Conservation (phyloP, 2,888 invertebrate species). For the Protophormia terraenovae region DNA sequence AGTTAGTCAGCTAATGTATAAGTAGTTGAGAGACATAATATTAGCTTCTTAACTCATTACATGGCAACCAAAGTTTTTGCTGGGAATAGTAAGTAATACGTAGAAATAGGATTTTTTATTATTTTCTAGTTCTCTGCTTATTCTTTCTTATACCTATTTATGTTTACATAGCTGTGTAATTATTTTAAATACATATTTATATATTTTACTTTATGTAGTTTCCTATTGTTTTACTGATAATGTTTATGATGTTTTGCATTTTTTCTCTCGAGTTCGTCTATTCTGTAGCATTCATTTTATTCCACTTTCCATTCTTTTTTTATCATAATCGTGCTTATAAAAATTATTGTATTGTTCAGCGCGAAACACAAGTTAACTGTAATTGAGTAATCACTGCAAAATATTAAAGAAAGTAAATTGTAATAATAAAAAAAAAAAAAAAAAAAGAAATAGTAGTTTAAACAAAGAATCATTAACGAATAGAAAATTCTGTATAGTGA, state of each 20-base stretch:
- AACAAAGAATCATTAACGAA: neutral
- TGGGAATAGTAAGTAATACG: too few species aligned
- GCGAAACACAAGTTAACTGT: conserved; percentile 60
- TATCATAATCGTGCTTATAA: conserved; percentile 44
- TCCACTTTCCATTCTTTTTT: conserved; percentile 14
- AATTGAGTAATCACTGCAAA: conserved; percentile 62
- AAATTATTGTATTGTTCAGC: conserved; percentile 54
- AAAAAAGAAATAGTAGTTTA: neutral
- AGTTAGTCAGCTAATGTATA: too few species aligned
- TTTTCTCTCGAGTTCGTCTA: neutral
- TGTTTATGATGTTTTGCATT: conserved; percentile 54
- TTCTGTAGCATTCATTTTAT: neutral
- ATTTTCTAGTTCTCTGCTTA: too few species aligned
- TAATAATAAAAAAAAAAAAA: neutral
- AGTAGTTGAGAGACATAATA: too few species aligned
- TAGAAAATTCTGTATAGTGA: neutral
- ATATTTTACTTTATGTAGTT: conserved; percentile 25
- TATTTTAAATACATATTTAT: conserved; percentile 44
- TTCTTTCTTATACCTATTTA: neutral
- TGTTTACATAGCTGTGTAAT: neutral
- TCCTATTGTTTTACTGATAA: conserved; percentile 57
- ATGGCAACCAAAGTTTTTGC: too few species aligned
- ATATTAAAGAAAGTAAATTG: conserved; percentile 24
- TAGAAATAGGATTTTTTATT: too few species aligned
- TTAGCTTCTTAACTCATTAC: too few species aligned